Conservation (phyloP, 1,140 invertebrate species). For the Harpegnathos saltator region DNA sequence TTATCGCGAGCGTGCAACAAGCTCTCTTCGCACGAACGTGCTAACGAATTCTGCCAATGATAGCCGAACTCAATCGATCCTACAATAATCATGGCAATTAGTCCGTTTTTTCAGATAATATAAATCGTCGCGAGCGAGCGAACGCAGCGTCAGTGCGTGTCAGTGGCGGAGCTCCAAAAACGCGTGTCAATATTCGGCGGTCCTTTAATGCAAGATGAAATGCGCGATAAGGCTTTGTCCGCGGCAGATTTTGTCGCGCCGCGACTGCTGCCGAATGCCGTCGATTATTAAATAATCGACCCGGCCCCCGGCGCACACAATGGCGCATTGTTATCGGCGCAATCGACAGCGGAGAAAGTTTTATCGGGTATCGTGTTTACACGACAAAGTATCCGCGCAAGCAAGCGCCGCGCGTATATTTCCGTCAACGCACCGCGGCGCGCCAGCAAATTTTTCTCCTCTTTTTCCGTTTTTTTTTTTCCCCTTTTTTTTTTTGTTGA, state of each 20-base stretch:
- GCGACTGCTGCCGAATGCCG: neutral
- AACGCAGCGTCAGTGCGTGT: neutral
- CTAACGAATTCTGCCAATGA: neutral
- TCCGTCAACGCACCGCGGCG: neutral
- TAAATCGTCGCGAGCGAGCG: neutral
- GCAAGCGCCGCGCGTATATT: conserved; percentile 18
- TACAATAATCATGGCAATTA: conserved; percentile 1
- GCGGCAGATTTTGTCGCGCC: conserved; percentile 29
- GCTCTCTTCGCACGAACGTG: neutral
- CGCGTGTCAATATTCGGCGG: conserved; percentile 30
- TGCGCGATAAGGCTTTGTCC: conserved; percentile 31
- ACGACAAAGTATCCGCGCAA: conserved; percentile 31
- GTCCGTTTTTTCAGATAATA: too few species aligned
- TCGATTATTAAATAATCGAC: conserved; percentile 57
- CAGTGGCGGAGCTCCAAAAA: conserved; percentile 35
- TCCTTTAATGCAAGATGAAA: conserved; percentile 37
- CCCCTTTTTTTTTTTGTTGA: too few species aligned
- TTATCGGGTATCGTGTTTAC: conserved; percentile 43
- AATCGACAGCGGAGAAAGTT: conserved; percentile 33
- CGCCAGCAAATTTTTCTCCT: neutral
- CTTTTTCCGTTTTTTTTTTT: too few species aligned
- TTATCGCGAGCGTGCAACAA: neutral
- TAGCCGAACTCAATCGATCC: neutral
- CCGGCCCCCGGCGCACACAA: conserved; percentile 24
- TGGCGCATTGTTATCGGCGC: conserved; percentile 42